Conservation (phyloP, 2,888 invertebrate species). For the Clitarchus hookeri region DNA sequence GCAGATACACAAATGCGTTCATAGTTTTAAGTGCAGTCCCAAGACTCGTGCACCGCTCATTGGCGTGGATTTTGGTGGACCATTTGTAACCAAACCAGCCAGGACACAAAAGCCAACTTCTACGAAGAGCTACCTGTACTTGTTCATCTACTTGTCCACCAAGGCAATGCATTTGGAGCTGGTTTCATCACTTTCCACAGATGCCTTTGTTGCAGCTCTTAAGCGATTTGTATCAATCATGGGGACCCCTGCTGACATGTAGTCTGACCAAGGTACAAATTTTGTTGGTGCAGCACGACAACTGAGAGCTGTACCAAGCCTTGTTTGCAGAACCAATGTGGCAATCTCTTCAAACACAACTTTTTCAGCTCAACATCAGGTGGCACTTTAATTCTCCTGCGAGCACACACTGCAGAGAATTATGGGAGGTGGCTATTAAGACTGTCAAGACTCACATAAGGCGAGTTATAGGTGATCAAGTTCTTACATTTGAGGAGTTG, state of each 20-base stretch:
- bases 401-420: neutral
- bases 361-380: neutral
- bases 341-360: too few relatives aligned
- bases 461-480: too few relatives aligned
- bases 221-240: neutral
- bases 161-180: neutral
- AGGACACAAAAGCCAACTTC: neutral
- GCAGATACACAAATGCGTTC: neutral
- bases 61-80: neutral
- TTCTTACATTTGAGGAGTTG: neutral
- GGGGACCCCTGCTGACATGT: neutral
- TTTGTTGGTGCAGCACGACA: neutral
- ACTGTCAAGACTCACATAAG: too few relatives aligned
- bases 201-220: neutral
- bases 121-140: neutral
- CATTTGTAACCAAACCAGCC: neutral
- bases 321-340: neutral
- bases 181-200: neutral
- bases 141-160: neutral
- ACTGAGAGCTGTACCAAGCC: neutral
- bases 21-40: neutral
- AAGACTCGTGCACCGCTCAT: neutral
- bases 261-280: neutral
- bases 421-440: too few relatives aligned
- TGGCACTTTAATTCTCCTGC: neutral